Conservation (phyloP, 2,888 invertebrate genomes). For the Amiota communis region DNA sequence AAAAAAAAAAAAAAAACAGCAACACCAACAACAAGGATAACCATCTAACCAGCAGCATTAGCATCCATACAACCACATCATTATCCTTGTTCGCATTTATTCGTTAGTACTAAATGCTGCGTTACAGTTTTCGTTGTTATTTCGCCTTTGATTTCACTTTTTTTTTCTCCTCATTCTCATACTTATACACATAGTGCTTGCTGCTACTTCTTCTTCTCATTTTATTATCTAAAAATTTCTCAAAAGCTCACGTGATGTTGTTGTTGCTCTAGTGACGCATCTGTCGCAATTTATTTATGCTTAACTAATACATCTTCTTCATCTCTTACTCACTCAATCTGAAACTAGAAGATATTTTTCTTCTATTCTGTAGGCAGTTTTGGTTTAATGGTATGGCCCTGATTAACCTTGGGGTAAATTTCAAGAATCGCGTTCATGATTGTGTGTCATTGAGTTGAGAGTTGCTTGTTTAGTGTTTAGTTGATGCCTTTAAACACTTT, state of each 20-base stretch:
- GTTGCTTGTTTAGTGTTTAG: no score
- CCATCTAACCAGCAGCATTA: conserved; percentile 13
- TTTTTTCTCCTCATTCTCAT: neutral
- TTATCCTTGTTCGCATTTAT: conserved; percentile 11
- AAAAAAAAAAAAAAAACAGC: neutral
- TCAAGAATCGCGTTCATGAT: no score
- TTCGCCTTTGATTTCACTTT: neutral
- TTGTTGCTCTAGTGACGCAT: conserved; percentile 1
- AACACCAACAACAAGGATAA: neutral
- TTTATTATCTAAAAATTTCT: no score
- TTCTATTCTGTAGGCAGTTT: no score
- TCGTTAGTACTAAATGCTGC: neutral
- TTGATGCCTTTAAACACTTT: no score
- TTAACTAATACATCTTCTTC: neutral
- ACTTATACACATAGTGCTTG: neutral
- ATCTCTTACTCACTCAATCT: no score
- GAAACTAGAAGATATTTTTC: no score
- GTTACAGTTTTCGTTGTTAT: conserved; percentile 7
- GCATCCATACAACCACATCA: conserved; percentile 15
- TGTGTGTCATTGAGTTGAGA: no score
- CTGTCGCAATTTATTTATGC: conserved; percentile 1
- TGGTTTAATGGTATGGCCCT: neutral
- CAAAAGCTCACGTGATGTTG: neutral
- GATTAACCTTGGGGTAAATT: neutral
- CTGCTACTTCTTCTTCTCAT: no score